Base-by-base conservation (phyloP, 2,797 vertebrate genomes). In the Coccyzus lansbergi region DNA sequence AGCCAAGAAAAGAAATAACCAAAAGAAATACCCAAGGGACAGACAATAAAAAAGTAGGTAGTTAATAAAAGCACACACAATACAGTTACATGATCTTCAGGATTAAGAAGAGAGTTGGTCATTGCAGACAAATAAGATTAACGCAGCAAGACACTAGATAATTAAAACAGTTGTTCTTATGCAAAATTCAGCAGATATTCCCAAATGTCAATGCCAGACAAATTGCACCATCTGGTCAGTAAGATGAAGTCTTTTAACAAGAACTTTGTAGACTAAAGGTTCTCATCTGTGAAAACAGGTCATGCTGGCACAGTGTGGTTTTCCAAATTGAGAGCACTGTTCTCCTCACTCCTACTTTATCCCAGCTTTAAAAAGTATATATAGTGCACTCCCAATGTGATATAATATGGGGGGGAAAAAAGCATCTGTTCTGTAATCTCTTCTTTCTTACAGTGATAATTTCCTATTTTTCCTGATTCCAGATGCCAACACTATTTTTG, bases 141-240 rank as follows among this genome's bases (percentile, higher is more conserved):
- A 92, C 49, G 7, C 90, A 92, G 91, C 92, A 68, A 86, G 91
- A 44, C 63, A 15, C 20, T 17, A 77, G 15, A 34, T 91, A 94
- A 87, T 95, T 90, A 84, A 88, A 96, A 87, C 93, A 94, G 90
- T 95, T 95, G 93, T 94, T 86, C 84, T 97, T 78, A 96, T 96
- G 81, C 93, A 97, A 94, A 97, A 96, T 95, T 94, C 95, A 97
- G 83, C 74, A 81, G 80, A 83, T 93, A 92, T 92, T 96, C 94
- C 95, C 90, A 69, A 59, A 80, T 14, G 82, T 28, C 83, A 65
- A 0, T 3, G 48, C 80, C 92, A 94, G 90, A 97, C 93, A 96
- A 95, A 96, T 93, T 90, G 84, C 94, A 94, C 97, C 96, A 97
- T 96, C 97, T 97, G 97, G 95, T 83, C 96, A 97, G 75, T 0